phyloP scores from a whole-genome alignment of 2,113 vertebrate species.

The Antechinus flavipes region DNA sequence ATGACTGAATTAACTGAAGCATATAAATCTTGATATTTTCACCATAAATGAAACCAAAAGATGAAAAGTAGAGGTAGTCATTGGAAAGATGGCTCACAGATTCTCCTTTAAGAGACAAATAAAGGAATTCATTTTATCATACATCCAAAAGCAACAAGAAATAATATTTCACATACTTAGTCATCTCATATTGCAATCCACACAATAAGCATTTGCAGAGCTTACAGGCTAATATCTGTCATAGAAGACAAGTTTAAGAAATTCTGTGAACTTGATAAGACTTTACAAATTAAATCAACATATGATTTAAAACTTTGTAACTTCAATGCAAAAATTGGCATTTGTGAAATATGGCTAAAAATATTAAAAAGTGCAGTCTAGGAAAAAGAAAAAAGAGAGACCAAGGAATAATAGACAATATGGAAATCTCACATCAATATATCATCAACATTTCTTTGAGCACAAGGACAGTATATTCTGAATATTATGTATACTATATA shows the following conservation, averaged over 20 bases:
- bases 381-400: neutral
- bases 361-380: neutral
- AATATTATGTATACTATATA: neutral
- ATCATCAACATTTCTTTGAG: neutral
- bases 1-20: neutral
- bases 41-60: neutral
- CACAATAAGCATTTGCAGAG: neutral
- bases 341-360: neutral
- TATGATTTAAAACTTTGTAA: neutral
- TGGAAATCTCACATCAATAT: neutral
- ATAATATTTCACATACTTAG: neutral
- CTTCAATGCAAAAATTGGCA: neutral
- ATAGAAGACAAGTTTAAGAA: neutral
- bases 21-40: neutral
- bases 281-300: neutral
- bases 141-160: neutral
- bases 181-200: neutral
- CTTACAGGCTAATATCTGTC: neutral
- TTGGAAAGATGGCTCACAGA: neutral
- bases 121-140: neutral
- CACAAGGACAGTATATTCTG: neutral
- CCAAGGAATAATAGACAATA: neutral
- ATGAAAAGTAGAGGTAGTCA: neutral
- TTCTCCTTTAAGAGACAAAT: neutral
- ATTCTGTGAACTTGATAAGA: conserved; percentile 1